Percentiles rank a stretch among this genome's conserved stretches.
phyloP scores from a whole-genome alignment of 2,888 invertebrate species.

The Lissonota sp. region DNA sequence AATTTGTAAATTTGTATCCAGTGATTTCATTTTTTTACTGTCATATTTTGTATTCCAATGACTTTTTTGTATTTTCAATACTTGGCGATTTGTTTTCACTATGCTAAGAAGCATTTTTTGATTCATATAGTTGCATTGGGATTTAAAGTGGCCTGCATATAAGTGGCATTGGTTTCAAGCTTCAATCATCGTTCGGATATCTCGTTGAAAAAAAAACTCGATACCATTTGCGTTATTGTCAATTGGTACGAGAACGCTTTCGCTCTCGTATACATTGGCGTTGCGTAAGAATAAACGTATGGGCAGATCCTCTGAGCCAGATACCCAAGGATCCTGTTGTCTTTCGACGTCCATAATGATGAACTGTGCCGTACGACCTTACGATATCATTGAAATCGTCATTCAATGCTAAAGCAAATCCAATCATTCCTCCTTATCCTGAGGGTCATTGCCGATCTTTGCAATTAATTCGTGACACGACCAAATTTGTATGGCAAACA shows the following conservation, averaged over 20 bases:
- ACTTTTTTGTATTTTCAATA: conserved; percentile 7
- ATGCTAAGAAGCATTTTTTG: not conserved
- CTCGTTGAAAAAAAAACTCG: conserved; percentile 28
- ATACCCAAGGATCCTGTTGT: conserved; percentile 60
- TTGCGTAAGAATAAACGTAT: conserved; percentile 58
- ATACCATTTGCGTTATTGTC: conserved; percentile 47
- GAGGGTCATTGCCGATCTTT: conserved; percentile 42
- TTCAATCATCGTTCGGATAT: conserved; percentile 36
- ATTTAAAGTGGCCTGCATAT: not conserved
- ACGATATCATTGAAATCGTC: conserved; percentile 61
- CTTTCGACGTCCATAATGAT: conserved; percentile 27
- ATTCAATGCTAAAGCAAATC: conserved; percentile 30
- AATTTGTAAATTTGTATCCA: too few relatives aligned
- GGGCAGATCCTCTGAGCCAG: conserved; percentile 63
- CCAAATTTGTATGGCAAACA: conserved; percentile 1
- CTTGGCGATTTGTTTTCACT: not conserved
- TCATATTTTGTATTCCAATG: not conserved
- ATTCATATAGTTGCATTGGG: not conserved
- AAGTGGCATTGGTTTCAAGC: conserved; percentile 11
- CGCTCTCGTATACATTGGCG: conserved; percentile 18
- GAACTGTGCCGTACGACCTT: conserved; percentile 58
- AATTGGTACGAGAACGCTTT: conserved; percentile 12
- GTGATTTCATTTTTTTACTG: too few relatives aligned
- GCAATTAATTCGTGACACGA: conserved; percentile 31
- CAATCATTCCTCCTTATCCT: conserved; percentile 12